phyloP scores from a whole-genome alignment of 2,888 invertebrate genomes.

The Drosophila ezoana region DNA sequence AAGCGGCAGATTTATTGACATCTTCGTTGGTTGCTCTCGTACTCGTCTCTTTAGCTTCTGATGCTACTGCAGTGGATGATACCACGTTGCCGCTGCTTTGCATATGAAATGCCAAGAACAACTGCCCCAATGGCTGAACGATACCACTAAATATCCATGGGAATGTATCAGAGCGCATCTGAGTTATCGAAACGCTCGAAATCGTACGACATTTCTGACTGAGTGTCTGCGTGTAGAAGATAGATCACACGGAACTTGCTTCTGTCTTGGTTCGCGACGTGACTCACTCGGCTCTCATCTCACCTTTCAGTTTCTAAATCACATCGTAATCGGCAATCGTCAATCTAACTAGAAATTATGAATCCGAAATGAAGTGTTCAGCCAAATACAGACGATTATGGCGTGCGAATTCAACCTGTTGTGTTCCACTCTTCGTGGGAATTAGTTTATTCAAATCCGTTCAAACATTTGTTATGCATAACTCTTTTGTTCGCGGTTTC shows the following conservation, averaged over 20 bases:
- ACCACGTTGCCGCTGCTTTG: constrained; percentile 58
- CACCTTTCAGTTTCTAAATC: constrained; percentile 52
- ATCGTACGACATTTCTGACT: constrained; percentile 13
- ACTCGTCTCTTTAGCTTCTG: constrained; percentile 16
- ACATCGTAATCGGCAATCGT: constrained; percentile 40
- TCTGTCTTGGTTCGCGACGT: constrained; percentile 17
- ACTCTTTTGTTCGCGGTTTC: constrained; percentile 59
- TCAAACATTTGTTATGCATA: constrained; percentile 69
- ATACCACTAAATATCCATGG: constrained; percentile 48
- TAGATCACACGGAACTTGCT: constrained; percentile 35
- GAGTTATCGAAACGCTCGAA: constrained; percentile 66
- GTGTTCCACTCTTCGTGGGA: constrained; percentile 63
- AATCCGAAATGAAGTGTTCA: constrained; percentile 58
- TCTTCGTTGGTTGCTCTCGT: constrained; percentile 66
- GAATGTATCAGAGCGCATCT: constrained; percentile 53
- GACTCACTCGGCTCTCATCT: constrained; percentile 31
- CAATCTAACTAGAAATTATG: constrained; percentile 75
- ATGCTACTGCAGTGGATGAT: constrained; percentile 11
- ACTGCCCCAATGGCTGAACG: constrained; percentile 11
- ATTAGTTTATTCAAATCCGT: constrained; percentile 76
- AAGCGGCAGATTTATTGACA: constrained; percentile 83
- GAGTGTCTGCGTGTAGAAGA: neutral
- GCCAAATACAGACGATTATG: constrained; percentile 23
- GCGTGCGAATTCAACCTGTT: constrained; percentile 66
- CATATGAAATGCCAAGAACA: constrained; percentile 65